These are phyloP conservation scores for Drosophila prolongata DNA, from an alignment of 2,888 invertebrate species.

Conservation along the genomic window DNA sequence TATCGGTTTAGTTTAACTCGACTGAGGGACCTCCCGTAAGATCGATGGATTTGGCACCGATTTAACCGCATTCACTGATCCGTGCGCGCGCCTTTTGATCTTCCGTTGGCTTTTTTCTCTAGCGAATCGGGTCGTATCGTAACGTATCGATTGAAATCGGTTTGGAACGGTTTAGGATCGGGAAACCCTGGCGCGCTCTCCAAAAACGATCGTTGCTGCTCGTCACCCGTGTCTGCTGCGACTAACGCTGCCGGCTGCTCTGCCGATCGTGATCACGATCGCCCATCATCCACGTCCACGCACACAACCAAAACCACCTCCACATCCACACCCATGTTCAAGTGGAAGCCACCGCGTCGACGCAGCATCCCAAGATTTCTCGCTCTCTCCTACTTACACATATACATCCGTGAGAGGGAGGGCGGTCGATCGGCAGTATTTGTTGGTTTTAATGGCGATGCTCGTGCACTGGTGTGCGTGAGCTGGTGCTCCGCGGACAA, in stretches of 20 bases:
- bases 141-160: constrained; percentile 22
- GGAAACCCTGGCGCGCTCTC: constrained; percentile 27
- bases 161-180: constrained; percentile 15
- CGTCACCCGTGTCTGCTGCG: constrained; percentile 82
- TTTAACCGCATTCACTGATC: constrained; percentile 56
- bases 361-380: constrained; percentile 62
- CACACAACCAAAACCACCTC: constrained; percentile 48
- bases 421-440: constrained; percentile 69
- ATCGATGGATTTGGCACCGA: constrained; percentile 22
- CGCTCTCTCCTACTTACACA: constrained; percentile 51
- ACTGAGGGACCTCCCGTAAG: constrained; percentile 26
- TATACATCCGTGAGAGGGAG: constrained; percentile 43
- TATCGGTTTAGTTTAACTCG: neutral
- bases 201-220: constrained; percentile 80
- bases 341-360: constrained; percentile 44
- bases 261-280: constrained; percentile 32
- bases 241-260: constrained; percentile 71
- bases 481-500: constrained; percentile 45
- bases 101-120: constrained; percentile 8
- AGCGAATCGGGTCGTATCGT: constrained; percentile 18
- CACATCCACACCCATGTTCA: constrained; percentile 37
- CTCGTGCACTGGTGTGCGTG: constrained; percentile 49
- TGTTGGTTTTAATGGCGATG: constrained; percentile 81
- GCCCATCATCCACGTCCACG: constrained; percentile 18
- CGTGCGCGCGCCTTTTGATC: constrained; percentile 32